These are phyloP conservation scores for Trachemys scripta DNA, from an alignment of 2,113 vertebrate genomes.

Conservation along the genomic window DNA sequence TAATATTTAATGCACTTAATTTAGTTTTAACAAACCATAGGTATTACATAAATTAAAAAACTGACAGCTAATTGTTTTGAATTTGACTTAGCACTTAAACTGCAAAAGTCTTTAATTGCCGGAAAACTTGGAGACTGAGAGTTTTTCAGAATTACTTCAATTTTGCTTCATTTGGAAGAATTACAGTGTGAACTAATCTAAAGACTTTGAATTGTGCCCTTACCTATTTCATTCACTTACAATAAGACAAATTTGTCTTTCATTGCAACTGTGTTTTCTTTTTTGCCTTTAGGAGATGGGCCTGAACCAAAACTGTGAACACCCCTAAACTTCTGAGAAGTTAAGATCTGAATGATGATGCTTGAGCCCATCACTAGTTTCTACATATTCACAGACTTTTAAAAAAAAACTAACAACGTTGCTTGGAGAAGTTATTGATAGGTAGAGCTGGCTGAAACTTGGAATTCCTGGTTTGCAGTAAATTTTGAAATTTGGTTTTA, in stretches of 20 bases:
- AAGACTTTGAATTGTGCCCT: background rate
- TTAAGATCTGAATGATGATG: background rate
- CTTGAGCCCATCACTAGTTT: background rate
- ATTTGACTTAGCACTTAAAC: background rate
- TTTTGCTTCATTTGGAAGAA: slow-evolving; percentile 15
- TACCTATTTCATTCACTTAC: background rate
- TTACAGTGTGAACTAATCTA: background rate
- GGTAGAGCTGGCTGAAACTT: background rate
- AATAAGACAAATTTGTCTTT: background rate
- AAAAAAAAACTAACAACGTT: too few relatives aligned
- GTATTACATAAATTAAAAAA: background rate
- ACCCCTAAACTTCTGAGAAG: background rate
- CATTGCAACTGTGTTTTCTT: background rate
- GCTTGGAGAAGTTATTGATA: background rate
- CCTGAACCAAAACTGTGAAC: background rate
- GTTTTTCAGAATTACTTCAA: background rate
- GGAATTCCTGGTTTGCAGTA: background rate
- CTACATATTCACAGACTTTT: background rate
- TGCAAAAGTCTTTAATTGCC: slow-evolving; percentile 19
- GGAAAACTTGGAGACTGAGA: background rate
- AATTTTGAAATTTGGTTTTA: background rate
- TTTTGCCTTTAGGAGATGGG: background rate
- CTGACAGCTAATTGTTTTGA: background rate
- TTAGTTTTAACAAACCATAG: background rate
- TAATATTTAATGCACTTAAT: background rate